Evolutionary conservation across 2,113 vertebrate genomes (phyloP).

Genomic region (Catharus minimus): DNA sequence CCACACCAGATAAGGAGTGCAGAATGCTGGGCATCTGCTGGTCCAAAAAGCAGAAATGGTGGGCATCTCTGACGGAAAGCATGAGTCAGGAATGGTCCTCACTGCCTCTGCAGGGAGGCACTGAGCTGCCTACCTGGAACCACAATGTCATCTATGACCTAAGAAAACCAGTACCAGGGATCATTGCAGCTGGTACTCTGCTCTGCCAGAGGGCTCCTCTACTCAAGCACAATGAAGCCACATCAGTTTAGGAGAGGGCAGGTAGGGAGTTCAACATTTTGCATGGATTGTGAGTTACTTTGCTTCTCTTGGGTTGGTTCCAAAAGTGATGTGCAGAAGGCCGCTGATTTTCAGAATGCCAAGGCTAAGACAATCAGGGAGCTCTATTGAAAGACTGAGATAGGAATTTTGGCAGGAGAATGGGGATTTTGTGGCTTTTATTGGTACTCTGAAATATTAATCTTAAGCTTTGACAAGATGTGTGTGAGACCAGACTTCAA

Average conservation of each 20-base stretch:
- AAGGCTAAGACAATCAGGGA: background rate
- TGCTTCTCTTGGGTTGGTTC: background rate
- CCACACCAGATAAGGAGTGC: background rate
- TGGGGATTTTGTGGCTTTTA: background rate
- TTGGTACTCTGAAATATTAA: background rate
- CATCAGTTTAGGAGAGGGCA: background rate
- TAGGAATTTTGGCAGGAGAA: background rate
- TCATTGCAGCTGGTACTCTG: background rate
- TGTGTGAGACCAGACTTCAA: constrained; percentile 9
- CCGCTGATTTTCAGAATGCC: background rate
- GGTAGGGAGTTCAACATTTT: background rate
- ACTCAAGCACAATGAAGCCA: background rate
- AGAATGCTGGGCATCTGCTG: background rate
- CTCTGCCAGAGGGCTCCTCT: background rate
- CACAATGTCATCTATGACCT: rapidly evolving
- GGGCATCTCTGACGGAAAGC: background rate
- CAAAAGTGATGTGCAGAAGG: background rate
- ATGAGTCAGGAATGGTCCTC: background rate
- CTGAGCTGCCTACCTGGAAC: background rate
- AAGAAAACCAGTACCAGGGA: background rate
- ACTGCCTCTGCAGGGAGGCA: background rate
- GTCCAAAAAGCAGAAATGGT: background rate
- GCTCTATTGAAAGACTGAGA: background rate
- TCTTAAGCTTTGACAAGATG: background rate
- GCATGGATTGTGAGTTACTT: background rate